phyloP scores from a whole-genome alignment of 2,888 invertebrate species.

The Sthenelais limicola region DNA sequence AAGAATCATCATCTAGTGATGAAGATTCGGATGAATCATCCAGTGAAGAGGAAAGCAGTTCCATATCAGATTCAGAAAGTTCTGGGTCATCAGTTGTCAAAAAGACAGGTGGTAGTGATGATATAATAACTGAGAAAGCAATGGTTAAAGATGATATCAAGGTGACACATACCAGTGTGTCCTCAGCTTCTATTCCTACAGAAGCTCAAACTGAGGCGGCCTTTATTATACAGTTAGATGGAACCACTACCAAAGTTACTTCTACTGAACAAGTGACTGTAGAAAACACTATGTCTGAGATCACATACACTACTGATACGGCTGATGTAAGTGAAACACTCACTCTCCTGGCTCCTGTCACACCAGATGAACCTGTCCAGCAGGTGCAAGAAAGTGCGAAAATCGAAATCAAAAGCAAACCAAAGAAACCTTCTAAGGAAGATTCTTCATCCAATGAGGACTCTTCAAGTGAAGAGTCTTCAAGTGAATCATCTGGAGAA shows the following conservation, averaged over 20 bases:
- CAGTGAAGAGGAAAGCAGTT: no score
- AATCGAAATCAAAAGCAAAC: slow-evolving; percentile 25
- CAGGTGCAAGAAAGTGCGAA: slow-evolving; percentile 28
- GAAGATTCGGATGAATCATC: no score
- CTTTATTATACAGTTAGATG: not conserved
- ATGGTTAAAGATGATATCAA: not conserved
- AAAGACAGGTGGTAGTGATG: no score
- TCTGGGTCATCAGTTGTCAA: no score
- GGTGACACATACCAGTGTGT: not conserved
- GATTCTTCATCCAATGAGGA: no score
- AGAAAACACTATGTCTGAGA: not conserved
- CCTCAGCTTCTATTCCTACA: not conserved
- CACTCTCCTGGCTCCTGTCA: not conserved
- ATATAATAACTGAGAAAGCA: no score
- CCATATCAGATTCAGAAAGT: no score
- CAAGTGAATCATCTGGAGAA: slow-evolving; percentile 22
- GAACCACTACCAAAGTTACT: no score
- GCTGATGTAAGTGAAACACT: not conserved
- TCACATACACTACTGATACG: no score
- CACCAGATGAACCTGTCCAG: not conserved
- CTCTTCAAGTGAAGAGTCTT: slow-evolving; percentile 1
- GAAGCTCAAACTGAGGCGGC: not conserved
- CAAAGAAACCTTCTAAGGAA: no score
- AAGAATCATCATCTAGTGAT: no score
- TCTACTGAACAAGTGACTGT: no score